These are phyloP conservation scores for Argyresthia goedartella DNA, from an alignment of 2,888 invertebrate species.

Conservation along the genomic window DNA sequence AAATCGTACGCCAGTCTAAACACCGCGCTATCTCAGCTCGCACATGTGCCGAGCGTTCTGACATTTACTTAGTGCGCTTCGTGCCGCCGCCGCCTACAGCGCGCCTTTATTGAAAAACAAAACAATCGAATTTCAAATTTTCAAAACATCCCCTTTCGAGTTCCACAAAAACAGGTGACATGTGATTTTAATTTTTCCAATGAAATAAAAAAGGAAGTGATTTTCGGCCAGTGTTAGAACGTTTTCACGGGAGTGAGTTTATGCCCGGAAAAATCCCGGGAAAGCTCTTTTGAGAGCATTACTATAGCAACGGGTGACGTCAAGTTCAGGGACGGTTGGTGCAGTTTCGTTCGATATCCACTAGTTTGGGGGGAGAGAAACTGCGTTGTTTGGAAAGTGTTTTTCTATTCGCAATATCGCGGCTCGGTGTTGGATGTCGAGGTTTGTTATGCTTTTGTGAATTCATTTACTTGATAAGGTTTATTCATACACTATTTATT, in stretches of 20 bases:
- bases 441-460: background rate
- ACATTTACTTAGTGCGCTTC: conserved; percentile 67
- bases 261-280: background rate
- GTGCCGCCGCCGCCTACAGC: conserved; percentile 47
- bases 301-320: conserved; percentile 61
- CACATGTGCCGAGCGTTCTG: conserved; percentile 65
- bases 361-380: background rate
- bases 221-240: conserved; percentile 18
- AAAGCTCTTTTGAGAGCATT: conserved; percentile 26
- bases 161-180: background rate
- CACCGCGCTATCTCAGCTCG: conserved; percentile 43
- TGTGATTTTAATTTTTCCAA: conserved; percentile 20
- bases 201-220: background rate
- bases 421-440: background rate
- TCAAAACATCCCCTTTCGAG: conserved; percentile 11
- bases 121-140: conserved; percentile 10
- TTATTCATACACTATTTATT: no score
- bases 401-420: background rate
- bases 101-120: conserved; percentile 23
- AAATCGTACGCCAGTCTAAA: conserved; percentile 22
- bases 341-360: conserved; percentile 59
- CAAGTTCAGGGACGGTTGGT: conserved; percentile 67
- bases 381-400: background rate
- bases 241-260: conserved; percentile 30
- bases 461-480: background rate